These are phyloP conservation scores for Blennius ocellaris DNA, from an alignment of 2,113 vertebrate species.

Conservation along the genomic window DNA sequence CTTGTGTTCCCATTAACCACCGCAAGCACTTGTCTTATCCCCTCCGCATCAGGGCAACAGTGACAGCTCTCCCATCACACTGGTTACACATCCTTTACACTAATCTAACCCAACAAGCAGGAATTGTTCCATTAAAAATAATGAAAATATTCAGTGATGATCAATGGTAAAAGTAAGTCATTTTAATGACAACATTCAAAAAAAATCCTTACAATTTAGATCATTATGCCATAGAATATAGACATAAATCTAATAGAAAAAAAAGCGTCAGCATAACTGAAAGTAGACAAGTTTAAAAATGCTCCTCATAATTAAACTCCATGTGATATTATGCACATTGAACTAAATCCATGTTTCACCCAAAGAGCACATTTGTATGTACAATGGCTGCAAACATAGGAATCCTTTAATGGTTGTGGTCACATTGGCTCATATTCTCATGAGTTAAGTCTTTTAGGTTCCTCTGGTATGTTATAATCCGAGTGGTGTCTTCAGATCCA, in stretches of 20 bases:
- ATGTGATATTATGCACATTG: conserved; percentile 21
- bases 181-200: conserved; percentile 75
- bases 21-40: background rate
- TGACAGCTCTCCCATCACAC: background rate
- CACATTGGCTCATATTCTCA: background rate
- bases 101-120: background rate
- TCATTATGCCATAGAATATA: conserved; percentile 46
- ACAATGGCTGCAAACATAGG: conserved; percentile 41
- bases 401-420: conserved; percentile 32
- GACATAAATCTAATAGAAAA: conserved; percentile 55
- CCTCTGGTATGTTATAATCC: conserved; percentile 4
- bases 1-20: conserved; percentile 1
- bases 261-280: conserved; percentile 31
- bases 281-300: conserved; percentile 55
- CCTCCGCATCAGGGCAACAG: background rate
- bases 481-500: conserved; percentile 13
- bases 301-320: conserved; percentile 26
- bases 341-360: conserved; percentile 48
- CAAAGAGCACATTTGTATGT: conserved; percentile 47
- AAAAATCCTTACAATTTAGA: conserved; percentile 48
- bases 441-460: conserved; percentile 24
- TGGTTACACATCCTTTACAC: conserved; percentile 4
- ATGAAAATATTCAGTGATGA: conserved; percentile 8
- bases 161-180: conserved; percentile 35
- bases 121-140: background rate